These are phyloP conservation scores for Papilio aristodemus DNA, from an alignment of 1,140 invertebrate genomes.

Conservation along the genomic window DNA sequence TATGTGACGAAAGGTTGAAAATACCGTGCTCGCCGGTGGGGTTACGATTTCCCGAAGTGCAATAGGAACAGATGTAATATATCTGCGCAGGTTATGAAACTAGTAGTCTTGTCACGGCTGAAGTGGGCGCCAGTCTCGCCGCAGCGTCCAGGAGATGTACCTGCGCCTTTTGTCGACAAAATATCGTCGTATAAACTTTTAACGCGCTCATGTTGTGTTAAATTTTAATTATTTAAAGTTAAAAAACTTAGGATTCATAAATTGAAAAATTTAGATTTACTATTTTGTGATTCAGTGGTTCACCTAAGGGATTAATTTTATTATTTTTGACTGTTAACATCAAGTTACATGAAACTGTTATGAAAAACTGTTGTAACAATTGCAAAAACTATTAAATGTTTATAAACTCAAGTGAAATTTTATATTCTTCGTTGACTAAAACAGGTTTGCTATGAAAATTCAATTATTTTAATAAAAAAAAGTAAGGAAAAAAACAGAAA, in stretches of 20 bases:
- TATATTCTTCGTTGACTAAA: neutral
- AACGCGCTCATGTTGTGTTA: neutral
- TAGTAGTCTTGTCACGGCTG: neutral
- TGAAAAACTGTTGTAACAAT: neutral
- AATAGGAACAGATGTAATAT: conserved; percentile 14
- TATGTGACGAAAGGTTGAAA: neutral
- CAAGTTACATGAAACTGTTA: neutral
- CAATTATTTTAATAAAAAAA: neutral
- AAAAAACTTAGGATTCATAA: too few species aligned
- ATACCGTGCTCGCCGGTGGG: neutral
- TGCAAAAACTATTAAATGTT: neutral
- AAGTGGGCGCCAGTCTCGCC: neutral
- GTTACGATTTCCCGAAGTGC: neutral
- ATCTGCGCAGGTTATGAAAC: neutral
- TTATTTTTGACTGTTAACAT: too few species aligned
- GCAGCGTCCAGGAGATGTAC: neutral
- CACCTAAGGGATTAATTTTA: too few species aligned
- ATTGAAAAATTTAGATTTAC: too few species aligned
- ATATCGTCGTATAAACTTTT: too few species aligned
- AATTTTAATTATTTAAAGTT: neutral
- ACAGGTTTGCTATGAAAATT: neutral
- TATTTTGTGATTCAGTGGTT: too few species aligned
- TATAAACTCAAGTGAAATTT: neutral
- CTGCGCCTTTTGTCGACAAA: neutral
- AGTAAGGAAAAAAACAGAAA: neutral